Conservation (phyloP, 2,888 invertebrate species). For the Dryococelus australis region DNA sequence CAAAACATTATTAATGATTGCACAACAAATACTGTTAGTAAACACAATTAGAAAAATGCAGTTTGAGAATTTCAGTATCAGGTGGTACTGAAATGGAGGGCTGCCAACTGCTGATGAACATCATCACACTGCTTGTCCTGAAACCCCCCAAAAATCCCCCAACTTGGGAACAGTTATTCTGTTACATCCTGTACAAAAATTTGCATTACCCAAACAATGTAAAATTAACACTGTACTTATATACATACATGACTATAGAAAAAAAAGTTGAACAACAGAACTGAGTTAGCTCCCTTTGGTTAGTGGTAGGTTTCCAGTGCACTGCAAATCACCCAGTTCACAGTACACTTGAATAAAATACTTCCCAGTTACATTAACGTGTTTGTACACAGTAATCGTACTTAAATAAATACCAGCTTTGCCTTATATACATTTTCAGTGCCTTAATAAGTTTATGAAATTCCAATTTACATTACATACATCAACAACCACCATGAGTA, state of each 20-base stretch:
- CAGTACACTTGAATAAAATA: neutral
- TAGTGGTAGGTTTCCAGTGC: neutral
- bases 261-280: neutral
- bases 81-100: neutral
- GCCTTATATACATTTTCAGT: neutral
- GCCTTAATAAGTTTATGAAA: neutral
- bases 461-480: neutral
- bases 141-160: neutral
- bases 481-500: neutral
- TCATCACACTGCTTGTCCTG: neutral
- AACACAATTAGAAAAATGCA: too few species aligned
- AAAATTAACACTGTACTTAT: neutral
- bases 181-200: constrained; percentile 7
- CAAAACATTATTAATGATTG: too few species aligned
- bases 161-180: neutral
- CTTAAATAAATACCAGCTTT: neutral
- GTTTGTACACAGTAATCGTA: neutral
- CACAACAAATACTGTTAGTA: too few species aligned
- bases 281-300: neutral
- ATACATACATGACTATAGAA: neutral
- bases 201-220: neutral
- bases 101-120: neutral
- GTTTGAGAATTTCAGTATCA: too few species aligned
- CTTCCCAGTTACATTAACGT: too few species aligned
- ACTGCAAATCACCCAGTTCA: neutral